A percentile compares a stretch with the other conserved stretches of the same genome.
Evolutionary conservation across 1,140 invertebrate genomes (phyloP).

Genomic region (Chionoecetes opilio): DNA sequence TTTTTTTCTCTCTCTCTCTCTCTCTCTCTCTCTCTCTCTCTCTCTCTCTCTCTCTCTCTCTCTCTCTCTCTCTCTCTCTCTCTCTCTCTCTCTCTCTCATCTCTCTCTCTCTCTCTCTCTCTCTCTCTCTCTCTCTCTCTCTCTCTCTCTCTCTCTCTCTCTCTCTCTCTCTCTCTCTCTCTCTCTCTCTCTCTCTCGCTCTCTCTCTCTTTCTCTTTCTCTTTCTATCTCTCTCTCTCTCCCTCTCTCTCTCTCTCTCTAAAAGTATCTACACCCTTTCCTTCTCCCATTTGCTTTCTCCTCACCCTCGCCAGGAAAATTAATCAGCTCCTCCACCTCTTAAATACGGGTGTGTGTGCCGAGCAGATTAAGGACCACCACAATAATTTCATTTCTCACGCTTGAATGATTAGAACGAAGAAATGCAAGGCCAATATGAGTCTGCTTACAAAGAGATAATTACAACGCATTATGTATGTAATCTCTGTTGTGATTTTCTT

Average conservation of each 20-base stretch:
- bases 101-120: background rate
- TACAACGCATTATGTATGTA: background rate
- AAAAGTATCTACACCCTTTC: background rate
- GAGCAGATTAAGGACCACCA: background rate
- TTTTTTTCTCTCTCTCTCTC: background rate
- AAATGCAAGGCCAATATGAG: background rate
- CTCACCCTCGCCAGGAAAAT: background rate
- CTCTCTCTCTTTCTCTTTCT: slow-evolving; percentile 28
- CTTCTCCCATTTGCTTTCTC: background rate
- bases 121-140: slow-evolving; percentile 4
- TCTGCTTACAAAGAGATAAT: background rate
- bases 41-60: background rate
- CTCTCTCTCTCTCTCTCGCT: slow-evolving; percentile 11
- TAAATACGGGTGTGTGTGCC: slow-evolving; percentile 47
- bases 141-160: background rate
- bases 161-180: slow-evolving; percentile 22
- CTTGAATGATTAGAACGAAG: background rate
- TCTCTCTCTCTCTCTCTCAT: background rate
- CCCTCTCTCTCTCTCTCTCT: slow-evolving; percentile 25
- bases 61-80: background rate
- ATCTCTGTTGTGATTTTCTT: background rate
- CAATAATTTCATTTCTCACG: background rate
- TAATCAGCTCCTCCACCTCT: background rate
- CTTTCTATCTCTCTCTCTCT: slow-evolving; percentile 17
- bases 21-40: background rate